A percentile compares a stretch with the other conserved stretches of the same genome.
Evolutionary conservation across 2,113 vertebrate species (phyloP).

Genomic region (Rhynchopsitta pachyrhyncha): DNA sequence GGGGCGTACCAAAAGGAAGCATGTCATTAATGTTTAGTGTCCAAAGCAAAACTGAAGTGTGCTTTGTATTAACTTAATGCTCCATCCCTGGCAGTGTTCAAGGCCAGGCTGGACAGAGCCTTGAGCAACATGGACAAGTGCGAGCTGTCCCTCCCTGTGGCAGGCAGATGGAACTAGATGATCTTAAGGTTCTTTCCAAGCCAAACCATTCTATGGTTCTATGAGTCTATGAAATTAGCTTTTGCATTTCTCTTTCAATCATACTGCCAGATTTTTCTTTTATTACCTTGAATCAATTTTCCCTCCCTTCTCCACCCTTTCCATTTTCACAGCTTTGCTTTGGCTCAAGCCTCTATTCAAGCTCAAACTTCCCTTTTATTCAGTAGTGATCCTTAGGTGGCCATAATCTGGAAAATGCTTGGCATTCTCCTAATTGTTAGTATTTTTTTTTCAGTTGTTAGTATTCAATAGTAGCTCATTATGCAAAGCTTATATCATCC

Average conservation of each 20-base stretch:
- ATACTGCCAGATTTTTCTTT: neutral
- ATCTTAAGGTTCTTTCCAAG: neutral
- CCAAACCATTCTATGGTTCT: neutral
- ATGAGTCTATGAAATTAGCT: neutral
- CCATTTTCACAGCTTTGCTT: neutral
- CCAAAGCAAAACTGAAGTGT: neutral
- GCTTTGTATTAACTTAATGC: neutral
- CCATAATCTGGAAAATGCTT: conserved; percentile 8
- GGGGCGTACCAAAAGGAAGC: neutral
- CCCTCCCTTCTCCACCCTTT: neutral
- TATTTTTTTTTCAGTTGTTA: conserved; percentile 33
- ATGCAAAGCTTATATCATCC: conserved; percentile 4
- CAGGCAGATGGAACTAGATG: neutral
- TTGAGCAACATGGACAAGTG: neutral
- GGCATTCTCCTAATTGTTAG: neutral
- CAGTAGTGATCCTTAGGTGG: neutral
- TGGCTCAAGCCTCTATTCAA: neutral
- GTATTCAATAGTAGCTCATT: conserved; percentile 17
- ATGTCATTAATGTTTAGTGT: neutral
- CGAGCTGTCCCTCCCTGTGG: neutral
- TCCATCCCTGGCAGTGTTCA: neutral
- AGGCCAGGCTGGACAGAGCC: neutral
- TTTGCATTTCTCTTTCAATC: neutral
- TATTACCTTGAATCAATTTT: neutral
- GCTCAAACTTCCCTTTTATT: neutral